phyloP scores from a whole-genome alignment of 1,140 invertebrate species.

The Brachionus rotundiformis region DNA sequence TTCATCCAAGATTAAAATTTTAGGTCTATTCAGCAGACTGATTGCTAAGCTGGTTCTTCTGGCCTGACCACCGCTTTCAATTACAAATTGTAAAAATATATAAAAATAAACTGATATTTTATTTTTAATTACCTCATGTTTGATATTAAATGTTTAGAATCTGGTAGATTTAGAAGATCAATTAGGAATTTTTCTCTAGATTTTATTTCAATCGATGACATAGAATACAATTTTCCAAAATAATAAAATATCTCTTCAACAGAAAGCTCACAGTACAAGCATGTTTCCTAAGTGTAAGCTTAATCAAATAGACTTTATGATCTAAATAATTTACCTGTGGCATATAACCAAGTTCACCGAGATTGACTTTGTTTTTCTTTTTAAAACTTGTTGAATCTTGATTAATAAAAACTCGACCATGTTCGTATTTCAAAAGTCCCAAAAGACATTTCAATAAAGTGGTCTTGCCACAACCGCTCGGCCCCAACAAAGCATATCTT shows the following conservation, averaged over 20 bases:
- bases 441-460: slow-evolving; percentile 63
- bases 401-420: slow-evolving; percentile 59
- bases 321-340: slow-evolving; percentile 57
- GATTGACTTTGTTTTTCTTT: slow-evolving; percentile 59
- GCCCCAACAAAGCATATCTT: slow-evolving; percentile 61
- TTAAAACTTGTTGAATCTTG: slow-evolving; percentile 57
- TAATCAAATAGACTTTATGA: not conserved
- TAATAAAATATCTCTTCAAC: slow-evolving; percentile 92
- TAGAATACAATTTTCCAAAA: slow-evolving; percentile 90
- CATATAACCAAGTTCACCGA: slow-evolving; percentile 64
- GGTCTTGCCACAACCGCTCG: slow-evolving; percentile 64
- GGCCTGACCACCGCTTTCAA: slow-evolving; percentile 88
- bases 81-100: slow-evolving; percentile 63
- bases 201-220: slow-evolving; percentile 78
- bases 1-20: slow-evolving; percentile 89
- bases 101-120: not conserved
- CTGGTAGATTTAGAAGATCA: slow-evolving; percentile 69
- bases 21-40: slow-evolving; percentile 86
- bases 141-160: slow-evolving; percentile 68
- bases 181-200: slow-evolving; percentile 84
- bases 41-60: slow-evolving; percentile 86
- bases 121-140: slow-evolving; percentile 74
- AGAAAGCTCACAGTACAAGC: slow-evolving; percentile 88
- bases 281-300: slow-evolving; percentile 73
- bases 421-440: slow-evolving; percentile 58